Percentiles rank a stretch among this genome's conserved stretches.
phyloP scores from a whole-genome alignment of 2,113 vertebrate species.

The Triplophysa dalaica region DNA sequence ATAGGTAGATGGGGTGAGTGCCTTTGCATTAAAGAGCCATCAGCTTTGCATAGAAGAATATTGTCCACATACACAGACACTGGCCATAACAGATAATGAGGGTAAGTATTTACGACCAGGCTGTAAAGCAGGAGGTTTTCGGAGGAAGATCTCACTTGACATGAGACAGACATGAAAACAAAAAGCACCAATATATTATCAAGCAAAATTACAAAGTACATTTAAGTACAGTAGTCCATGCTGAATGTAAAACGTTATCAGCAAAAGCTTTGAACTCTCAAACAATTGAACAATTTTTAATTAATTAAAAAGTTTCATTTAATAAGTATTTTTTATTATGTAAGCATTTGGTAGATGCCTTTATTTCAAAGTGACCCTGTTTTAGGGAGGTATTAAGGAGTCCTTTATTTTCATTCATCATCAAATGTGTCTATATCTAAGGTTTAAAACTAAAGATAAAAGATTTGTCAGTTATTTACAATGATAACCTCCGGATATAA shows the following conservation, averaged over 20 bases:
- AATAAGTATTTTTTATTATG: too few relatives aligned
- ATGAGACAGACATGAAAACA: slow-evolving; percentile 38
- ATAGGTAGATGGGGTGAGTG: slow-evolving; percentile 27
- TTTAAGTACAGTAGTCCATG: background rate
- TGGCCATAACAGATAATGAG: slow-evolving; percentile 34
- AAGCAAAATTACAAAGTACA: background rate
- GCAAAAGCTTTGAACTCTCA: background rate
- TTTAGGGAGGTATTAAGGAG: too few relatives aligned
- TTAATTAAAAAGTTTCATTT: too few relatives aligned
- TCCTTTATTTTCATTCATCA: too few relatives aligned
- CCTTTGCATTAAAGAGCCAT: slow-evolving; percentile 32
- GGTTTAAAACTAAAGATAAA: too few relatives aligned
- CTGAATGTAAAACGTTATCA: background rate
- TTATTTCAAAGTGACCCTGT: too few relatives aligned
- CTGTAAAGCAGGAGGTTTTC: slow-evolving; percentile 55
- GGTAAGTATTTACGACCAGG: slow-evolving; percentile 53
- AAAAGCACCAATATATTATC: background rate
- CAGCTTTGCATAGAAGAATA: slow-evolving; percentile 38
- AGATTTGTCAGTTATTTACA: too few relatives aligned
- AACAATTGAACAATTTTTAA: too few relatives aligned
- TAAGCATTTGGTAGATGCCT: too few relatives aligned
- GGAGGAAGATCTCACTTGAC: slow-evolving; percentile 46
- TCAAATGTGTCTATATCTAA: too few relatives aligned
- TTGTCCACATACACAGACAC: slow-evolving; percentile 34
- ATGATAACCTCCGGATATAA: too few relatives aligned